Evolutionary conservation across 2,888 invertebrate species (phyloP).

Genomic region (Ennomos quercinarius): DNA sequence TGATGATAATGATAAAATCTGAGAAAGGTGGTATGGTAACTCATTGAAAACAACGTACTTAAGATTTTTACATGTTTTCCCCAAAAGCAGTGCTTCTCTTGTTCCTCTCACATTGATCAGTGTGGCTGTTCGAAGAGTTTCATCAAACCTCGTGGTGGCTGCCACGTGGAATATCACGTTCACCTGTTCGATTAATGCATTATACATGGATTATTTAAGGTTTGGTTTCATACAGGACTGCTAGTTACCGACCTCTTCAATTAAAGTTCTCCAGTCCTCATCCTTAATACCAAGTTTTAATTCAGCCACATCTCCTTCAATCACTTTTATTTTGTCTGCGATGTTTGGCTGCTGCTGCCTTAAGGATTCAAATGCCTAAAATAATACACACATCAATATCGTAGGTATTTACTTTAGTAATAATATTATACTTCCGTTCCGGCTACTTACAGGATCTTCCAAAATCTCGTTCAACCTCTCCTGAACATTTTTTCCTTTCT

Average conservation of each 20-base stretch:
- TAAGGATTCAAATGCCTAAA: constrained; percentile 19
- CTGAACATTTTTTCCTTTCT: constrained; percentile 8
- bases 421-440: not conserved
- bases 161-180: constrained; percentile 68
- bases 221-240: no score
- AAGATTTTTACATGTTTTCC: constrained; percentile 20
- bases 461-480: constrained; percentile 7
- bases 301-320: constrained; percentile 22
- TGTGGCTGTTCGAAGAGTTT: constrained; percentile 92
- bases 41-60: no score
- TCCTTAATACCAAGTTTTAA: constrained; percentile 18
- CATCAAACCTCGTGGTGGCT: constrained; percentile 90
- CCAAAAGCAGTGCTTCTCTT: constrained; percentile 72
- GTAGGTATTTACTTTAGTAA: not conserved
- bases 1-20: no score
- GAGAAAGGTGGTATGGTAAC: no score
- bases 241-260: constrained; percentile 14
- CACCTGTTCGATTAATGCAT: constrained; percentile 31
- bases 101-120: constrained; percentile 95
- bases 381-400: not conserved
- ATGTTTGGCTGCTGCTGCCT: constrained; percentile 22
- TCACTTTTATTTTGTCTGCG: constrained; percentile 9
- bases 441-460: constrained; percentile 13
- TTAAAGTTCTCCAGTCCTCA: constrained; percentile 19
- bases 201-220: no score